These are phyloP conservation scores for Danio albolineatus DNA, from an alignment of 2,797 vertebrate species.

Conservation along the genomic window DNA sequence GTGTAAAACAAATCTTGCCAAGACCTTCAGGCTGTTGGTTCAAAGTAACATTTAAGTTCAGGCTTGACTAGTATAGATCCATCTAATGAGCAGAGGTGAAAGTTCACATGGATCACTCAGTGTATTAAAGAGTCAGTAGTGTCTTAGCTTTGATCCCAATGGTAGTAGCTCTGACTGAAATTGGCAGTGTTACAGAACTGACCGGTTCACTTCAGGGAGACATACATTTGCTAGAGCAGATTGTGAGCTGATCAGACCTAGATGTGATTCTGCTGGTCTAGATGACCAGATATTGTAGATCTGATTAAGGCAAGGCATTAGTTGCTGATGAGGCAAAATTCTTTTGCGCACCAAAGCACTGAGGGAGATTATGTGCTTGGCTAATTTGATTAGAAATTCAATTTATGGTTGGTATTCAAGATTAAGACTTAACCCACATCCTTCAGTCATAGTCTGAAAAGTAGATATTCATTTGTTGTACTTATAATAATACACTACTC, in stretches of 20 bases:
- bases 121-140: constrained; percentile 24
- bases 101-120: constrained; percentile 16
- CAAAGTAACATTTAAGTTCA: constrained; percentile 24
- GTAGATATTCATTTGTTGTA: not conserved
- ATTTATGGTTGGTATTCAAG: not conserved
- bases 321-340: not conserved
- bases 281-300: constrained; percentile 8
- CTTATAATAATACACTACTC: not conserved
- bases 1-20: not conserved
- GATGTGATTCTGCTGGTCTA: not conserved
- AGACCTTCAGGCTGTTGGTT: not conserved
- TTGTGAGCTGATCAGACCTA: not conserved
- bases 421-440: not conserved
- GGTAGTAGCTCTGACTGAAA: constrained; percentile 9
- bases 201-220: constrained; percentile 2
- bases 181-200: constrained; percentile 22
- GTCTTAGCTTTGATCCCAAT: constrained; percentile 21
- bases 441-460: not conserved
- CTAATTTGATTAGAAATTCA: not conserved
- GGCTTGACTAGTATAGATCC: constrained; percentile 16
- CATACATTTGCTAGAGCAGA: not conserved
- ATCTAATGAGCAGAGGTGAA: constrained; percentile 23
- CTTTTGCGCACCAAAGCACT: not conserved
- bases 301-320: constrained; percentile 9
- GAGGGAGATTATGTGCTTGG: not conserved